Base-by-base conservation (phyloP, 2,113 vertebrate genomes). In the Peromyscus polionotus region DNA sequence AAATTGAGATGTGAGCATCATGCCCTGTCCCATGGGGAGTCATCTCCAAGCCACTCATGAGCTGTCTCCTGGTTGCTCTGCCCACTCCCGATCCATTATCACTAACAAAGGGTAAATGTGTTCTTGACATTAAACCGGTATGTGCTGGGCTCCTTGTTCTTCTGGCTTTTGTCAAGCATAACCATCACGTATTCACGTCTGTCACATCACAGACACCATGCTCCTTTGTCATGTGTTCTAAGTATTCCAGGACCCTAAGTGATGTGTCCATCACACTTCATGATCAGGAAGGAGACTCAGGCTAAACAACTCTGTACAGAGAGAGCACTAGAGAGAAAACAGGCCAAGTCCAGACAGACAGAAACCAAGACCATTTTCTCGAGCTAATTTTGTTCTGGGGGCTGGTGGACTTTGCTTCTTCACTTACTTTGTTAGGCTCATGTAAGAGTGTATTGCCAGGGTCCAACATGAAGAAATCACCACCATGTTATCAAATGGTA, bases 151-250 rank as follows among this genome's bases (percentile, higher is more conserved):
- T 33, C 36, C 31, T 45, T 72, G 45, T 12, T 7, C 5, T 6
- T 5, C 26, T 1, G 13, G 9, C 14, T 3, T 3, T 6, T 42
- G n/a, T 48, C 12, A 36, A 59, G 73, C n/a, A 39, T 39, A 42
- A 73, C 10, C 8, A 7, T 7, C 20, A 68, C 1, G 24, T 22
- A 65, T 36, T 4, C 24, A 24, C 10, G 1, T 12, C 3, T 1
- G 0, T 61, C 22, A 7, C 1, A 3, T 2, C 2, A 12, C 1
- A 48, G 39, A 2, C 7, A 3, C 39, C 4, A 5, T 3, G 48
- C 7, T 9, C 31, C n/a, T 59, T 0, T 72, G 39, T 28, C 57
- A 1, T 45, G 5, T 42, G 81, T 63, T 8, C 0, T 28, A 75
- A 68, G 28, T 14, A 59, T 89, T 51, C 45, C 39, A 39, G 31